Evolutionary conservation across 2,113 vertebrate species (phyloP).

Genomic region (Pterocles burchelli): DNA sequence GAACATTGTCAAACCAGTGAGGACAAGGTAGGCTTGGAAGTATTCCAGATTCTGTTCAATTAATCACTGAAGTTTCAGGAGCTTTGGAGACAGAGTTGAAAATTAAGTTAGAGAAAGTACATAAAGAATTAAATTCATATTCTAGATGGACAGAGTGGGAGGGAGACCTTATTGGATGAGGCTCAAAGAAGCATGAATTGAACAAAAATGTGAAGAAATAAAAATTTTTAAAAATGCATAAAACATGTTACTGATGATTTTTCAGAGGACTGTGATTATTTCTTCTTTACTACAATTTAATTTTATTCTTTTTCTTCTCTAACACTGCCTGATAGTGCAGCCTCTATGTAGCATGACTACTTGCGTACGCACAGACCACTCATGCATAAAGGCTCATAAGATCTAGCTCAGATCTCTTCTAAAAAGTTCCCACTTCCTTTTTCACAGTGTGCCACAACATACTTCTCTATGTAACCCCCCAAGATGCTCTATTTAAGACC

Average conservation of each 20-base stretch:
- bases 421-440: neutral
- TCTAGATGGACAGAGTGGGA: neutral
- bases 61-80: constrained; percentile 58
- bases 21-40: constrained; percentile 46
- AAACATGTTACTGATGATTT: neutral
- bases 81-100: constrained; percentile 41
- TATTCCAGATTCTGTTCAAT: constrained; percentile 54
- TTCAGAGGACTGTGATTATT: neutral
- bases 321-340: neutral
- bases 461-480: neutral
- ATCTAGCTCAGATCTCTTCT: neutral
- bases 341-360: neutral
- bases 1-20: constrained; percentile 55
- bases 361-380: neutral
- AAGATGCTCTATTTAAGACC: neutral
- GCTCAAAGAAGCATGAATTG: neutral
- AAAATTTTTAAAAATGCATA: neutral
- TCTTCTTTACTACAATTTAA: neutral
- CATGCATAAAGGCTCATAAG: neutral
- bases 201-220: neutral
- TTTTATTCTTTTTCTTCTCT: neutral
- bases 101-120: constrained; percentile 26
- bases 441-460: neutral
- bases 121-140: neutral
- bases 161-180: neutral